Evolutionary conservation across 1,140 invertebrate genomes (phyloP).

Genomic region (Bombus impatiens): DNA sequence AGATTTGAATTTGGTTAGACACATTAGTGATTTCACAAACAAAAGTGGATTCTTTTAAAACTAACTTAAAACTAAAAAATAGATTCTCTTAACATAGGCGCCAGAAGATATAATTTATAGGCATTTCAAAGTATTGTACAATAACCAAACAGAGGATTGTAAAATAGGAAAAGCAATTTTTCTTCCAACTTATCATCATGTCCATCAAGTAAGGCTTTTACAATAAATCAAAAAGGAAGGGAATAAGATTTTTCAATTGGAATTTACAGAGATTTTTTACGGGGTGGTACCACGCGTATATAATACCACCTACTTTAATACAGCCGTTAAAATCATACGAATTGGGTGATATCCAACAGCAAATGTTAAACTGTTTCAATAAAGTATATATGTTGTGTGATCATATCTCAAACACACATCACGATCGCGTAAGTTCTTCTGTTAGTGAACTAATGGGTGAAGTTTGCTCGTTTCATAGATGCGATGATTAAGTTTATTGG

Average conservation of each 20-base stretch:
- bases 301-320: slow-evolving; percentile 58
- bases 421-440: slow-evolving; percentile 48
- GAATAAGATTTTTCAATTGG: not conserved
- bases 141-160: slow-evolving; percentile 7
- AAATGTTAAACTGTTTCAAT: slow-evolving; percentile 62
- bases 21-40: not conserved
- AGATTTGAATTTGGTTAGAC: not conserved
- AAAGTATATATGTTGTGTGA: slow-evolving; percentile 69
- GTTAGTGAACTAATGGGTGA: not conserved
- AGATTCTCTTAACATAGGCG: slow-evolving; percentile 48
- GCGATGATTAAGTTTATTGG: not conserved
- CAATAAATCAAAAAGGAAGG: not conserved
- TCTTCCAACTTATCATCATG: slow-evolving; percentile 65
- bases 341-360: slow-evolving; percentile 59
- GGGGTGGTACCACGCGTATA: slow-evolving; percentile 60
- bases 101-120: slow-evolving; percentile 70
- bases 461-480: not conserved
- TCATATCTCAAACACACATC: slow-evolving; percentile 42
- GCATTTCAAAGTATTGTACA: slow-evolving; percentile 59
- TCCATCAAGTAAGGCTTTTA: slow-evolving; percentile 62
- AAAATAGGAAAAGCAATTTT: slow-evolving; percentile 58
- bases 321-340: slow-evolving; percentile 50
- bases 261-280: slow-evolving; percentile 65
- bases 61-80: not conserved
- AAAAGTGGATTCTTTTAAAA: not conserved